Evolutionary conservation across 1,140 invertebrate genomes (phyloP).

Genomic region (Aricia agestis): DNA sequence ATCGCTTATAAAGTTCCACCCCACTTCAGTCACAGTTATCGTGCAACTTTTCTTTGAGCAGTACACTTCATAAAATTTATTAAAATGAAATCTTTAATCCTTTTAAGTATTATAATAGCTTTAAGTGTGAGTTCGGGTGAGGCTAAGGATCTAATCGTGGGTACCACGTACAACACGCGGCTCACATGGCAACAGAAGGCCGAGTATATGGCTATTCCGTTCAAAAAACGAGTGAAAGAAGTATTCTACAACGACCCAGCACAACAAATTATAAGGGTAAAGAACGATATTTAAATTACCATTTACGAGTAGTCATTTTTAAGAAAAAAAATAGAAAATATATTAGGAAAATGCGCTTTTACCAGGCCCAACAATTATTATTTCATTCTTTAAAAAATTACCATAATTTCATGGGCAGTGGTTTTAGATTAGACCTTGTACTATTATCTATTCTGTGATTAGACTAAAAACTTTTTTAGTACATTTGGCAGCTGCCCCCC

Average conservation of each 20-base stretch:
- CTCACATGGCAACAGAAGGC: conserved; percentile 51
- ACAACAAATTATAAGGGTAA: conserved; percentile 54
- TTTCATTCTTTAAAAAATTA: too few relatives aligned
- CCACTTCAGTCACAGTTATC: not conserved
- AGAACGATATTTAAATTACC: conserved; percentile 1
- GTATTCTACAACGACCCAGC: conserved; percentile 50
- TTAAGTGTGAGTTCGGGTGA: conserved; percentile 40
- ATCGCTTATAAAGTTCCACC: conserved; percentile 9
- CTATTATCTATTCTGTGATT: too few relatives aligned
- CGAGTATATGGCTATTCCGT: conserved; percentile 50
- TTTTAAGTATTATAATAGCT: conserved; percentile 39
- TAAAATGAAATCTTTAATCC: conserved; percentile 40
- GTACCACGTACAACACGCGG: conserved; percentile 44
- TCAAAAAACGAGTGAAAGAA: conserved; percentile 59
- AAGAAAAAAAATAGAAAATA: too few relatives aligned
- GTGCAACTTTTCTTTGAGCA: not conserved
- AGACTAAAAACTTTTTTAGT: too few relatives aligned
- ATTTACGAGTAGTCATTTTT: too few relatives aligned
- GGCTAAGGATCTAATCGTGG: conserved; percentile 45
- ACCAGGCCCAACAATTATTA: too few relatives aligned
- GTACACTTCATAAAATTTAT: not conserved
- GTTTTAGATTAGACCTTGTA: too few relatives aligned
- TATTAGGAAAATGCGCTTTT: not conserved
- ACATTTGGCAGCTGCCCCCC: too few relatives aligned
- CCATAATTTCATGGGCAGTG: too few relatives aligned